Percentiles rank a stretch among this genome's conserved stretches.
Evolutionary conservation across 2,888 invertebrate genomes (phyloP).

Genomic region (Blastobasis adustella): DNA sequence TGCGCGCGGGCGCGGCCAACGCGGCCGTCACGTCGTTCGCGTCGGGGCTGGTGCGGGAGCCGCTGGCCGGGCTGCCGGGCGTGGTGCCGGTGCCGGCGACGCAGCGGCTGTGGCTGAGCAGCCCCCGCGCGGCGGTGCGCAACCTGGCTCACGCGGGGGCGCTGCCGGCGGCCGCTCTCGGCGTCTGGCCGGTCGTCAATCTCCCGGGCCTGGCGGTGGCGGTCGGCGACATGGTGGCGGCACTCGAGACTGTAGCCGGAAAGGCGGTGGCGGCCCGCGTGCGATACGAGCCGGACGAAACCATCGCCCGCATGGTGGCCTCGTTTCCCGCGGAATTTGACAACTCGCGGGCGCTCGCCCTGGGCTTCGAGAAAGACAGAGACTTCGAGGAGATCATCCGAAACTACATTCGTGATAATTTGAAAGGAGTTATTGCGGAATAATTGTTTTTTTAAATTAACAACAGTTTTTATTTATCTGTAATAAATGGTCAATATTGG

Average conservation of each 20-base stretch:
- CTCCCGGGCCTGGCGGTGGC: slow-evolving; percentile 50
- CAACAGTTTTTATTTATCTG: too few species aligned
- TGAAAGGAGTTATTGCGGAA: neutral
- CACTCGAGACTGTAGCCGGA: slow-evolving; percentile 43
- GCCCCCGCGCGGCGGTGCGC: slow-evolving; percentile 40
- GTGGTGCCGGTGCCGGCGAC: slow-evolving; percentile 40
- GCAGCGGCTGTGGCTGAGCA: slow-evolving; percentile 46
- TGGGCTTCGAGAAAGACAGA: slow-evolving; percentile 45
- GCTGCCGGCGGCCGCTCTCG: slow-evolving; percentile 27
- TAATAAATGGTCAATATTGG: too few species aligned
- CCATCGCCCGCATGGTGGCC: slow-evolving; percentile 37
- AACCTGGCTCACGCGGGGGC: slow-evolving; percentile 44
- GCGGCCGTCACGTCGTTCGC: slow-evolving; percentile 60
- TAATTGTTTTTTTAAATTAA: too few species aligned
- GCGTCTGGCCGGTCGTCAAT: slow-evolving; percentile 39
- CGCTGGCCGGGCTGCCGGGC: slow-evolving; percentile 36
- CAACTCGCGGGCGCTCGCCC: slow-evolving; percentile 34
- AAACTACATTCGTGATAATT: slow-evolving; percentile 34
- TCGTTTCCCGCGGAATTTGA: slow-evolving; percentile 48
- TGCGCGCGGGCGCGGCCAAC: slow-evolving; percentile 52
- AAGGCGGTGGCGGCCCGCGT: slow-evolving; percentile 34
- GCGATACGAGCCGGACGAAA: slow-evolving; percentile 31
- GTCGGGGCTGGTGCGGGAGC: slow-evolving; percentile 56
- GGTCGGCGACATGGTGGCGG: slow-evolving; percentile 39
- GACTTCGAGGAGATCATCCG: slow-evolving; percentile 43